Evolutionary conservation across 2,113 vertebrate genomes (phyloP), one percentile per base, ranked within the genome.

Genomic region (Elaphurus davidianus): DNA sequence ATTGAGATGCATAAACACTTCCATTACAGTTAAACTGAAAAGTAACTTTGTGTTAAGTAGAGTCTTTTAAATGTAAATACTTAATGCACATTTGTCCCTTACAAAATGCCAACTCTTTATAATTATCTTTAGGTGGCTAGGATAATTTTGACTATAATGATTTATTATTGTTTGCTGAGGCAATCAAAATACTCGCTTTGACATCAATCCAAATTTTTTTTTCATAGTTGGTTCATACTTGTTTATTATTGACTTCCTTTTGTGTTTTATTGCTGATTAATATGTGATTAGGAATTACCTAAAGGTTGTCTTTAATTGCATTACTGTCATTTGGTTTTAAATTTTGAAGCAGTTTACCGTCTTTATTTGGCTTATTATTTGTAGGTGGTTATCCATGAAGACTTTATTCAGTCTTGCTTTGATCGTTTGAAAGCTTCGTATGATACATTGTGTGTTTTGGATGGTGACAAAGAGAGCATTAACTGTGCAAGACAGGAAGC

Each of bases 371-470:
- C 60, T 30, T 6, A 86, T 98, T 98, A 87, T 40, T 86, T 98
- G 94, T 98, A 99, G 99, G 99, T 99, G 98, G 99, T 99, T 98
- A 99, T 99, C 98, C 99, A 99, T 92, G 99, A 99, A 98, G 99
- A 99, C 98, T 99, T 99, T 98, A 99, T 99, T 98, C 99, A 99
- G 98, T 99, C 99, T 57, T 99, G 99, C 98, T 99, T 99, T 79
- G 99, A 99, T 99, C 99, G 99, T 94, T 99, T 99, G 64, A 99
- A 99, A 98, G 99, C 99, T 4, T 99, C 99, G 43, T 99, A 99
- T 91, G 99, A 99, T 98, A 99, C 99, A 0, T 98, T 99, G 55
- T 99, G 99, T 98, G 99, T 99, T 95, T 98, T 99, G 98, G 99
- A 99, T 97, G 99, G 99, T 97, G 99, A 99, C 97, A 99, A 99